Evolutionary conservation across 2,888 invertebrate species (phyloP), one percentile per base, ranked within the genome.

Genomic region (Parnassius glacialis): DNA sequence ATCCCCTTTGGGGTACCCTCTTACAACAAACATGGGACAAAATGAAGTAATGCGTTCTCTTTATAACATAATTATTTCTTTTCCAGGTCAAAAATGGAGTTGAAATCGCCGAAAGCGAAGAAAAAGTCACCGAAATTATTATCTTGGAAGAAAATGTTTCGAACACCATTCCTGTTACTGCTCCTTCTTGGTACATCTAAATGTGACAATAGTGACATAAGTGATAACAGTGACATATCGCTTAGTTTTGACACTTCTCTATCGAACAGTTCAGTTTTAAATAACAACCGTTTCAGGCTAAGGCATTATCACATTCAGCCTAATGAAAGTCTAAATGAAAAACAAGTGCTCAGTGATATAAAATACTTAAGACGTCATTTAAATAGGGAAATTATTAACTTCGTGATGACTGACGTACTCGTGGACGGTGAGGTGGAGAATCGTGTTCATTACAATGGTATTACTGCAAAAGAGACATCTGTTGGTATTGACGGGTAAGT

Each of bases 341-440:
- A 76, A 68, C 67, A 71, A 13, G 59, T 73, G 43, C 74, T 90
- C 42, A 87, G 79, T 81, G 89, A 90, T 60, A 85, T 90, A 65
- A 85, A 79, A 58, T 87, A 81, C 81, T 79, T 89, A 70, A 79
- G 86, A 59, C 71, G 87, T n/a, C 81, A 83, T 79, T 78, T 91
- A 64, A 88, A 86, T 65, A 86, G 75, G 67, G 85, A 87, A 62
- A 84, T 91, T 59, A 84, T 89, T 57, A 93, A 95, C 80, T 95
- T 95, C 81, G 85, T 95, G 67, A 91, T 94, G 78, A 93, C 92
- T 20, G 95, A 95, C 73, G 87, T 89, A 57, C 84, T 95, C 64
- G 79, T 93, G 61, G 96, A 96, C 76, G 96, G 96, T 3, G 95
- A 96, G 76, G 84, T 93, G 68, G 95, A 95, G 78, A 92, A 93